These are phyloP conservation scores for Aphidoletes aphidimyza DNA, from an alignment of 2,888 invertebrate genomes.

Conservation along the genomic window DNA sequence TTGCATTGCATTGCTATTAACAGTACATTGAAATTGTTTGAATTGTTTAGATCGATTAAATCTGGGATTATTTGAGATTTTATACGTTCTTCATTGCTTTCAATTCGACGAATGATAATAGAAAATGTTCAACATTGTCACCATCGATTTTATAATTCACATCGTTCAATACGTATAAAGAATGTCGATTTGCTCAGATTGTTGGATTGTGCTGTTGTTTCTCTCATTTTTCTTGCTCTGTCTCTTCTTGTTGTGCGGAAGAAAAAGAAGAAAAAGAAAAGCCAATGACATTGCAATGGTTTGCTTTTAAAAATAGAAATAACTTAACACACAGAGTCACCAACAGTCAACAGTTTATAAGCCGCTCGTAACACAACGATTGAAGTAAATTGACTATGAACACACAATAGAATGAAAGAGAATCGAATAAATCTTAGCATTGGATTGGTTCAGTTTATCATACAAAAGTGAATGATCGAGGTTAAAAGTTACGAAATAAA, in stretches of 20 bases:
- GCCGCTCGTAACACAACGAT: too few species aligned
- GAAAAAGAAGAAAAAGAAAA: background rate
- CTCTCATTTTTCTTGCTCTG: background rate
- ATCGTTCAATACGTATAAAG: slow-evolving; percentile 6
- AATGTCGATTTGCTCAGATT: slow-evolving; percentile 16
- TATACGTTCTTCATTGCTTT: too few species aligned
- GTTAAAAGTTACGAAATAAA: too few species aligned
- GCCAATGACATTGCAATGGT: slow-evolving; percentile 31
- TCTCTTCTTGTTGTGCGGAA: too few species aligned
- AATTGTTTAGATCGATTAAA: too few species aligned
- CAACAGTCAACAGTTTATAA: too few species aligned
- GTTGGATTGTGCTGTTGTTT: too few species aligned
- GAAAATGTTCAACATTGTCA: background rate
- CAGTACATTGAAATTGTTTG: too few species aligned
- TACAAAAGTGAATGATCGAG: too few species aligned
- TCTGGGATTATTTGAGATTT: too few species aligned
- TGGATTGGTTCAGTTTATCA: background rate
- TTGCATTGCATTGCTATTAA: too few species aligned
- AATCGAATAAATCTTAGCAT: background rate
- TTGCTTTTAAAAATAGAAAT: background rate
- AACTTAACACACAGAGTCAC: background rate
- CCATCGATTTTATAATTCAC: background rate
- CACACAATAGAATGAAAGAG: slow-evolving; percentile 32
- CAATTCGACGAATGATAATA: too few species aligned
- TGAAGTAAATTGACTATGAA: background rate